Evolutionary conservation across 2,113 vertebrate genomes (phyloP).

Genomic region (Hyla sarda): DNA sequence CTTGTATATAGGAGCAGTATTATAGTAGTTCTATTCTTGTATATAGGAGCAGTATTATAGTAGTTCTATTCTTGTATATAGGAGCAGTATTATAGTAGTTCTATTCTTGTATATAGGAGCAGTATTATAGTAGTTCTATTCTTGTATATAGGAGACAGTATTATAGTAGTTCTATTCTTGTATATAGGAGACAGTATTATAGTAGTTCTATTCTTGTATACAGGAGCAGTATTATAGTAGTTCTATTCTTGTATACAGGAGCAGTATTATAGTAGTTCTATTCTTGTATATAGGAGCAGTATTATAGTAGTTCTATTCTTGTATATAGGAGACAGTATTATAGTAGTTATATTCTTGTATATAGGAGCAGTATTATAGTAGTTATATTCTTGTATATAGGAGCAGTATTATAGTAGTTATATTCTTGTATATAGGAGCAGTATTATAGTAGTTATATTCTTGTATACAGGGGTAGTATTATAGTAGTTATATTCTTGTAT

Average conservation of each 20-base stretch:
- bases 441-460: no score
- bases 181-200: neutral
- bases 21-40: constrained; percentile 8
- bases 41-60: constrained; percentile 3
- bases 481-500: constrained; percentile 1
- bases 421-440: neutral
- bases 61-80: constrained; percentile 1
- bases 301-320: constrained; percentile 12
- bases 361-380: constrained; percentile 2
- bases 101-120: neutral
- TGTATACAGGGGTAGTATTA: neutral
- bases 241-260: neutral
- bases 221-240: neutral
- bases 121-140: neutral
- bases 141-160: neutral
- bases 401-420: constrained; percentile 7
- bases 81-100: constrained; percentile 17
- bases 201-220: neutral
- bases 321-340: neutral
- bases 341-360: constrained; percentile 1
- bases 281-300: neutral
- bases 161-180: neutral
- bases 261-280: constrained; percentile 3
- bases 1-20: neutral
- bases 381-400: neutral